Conservation (phyloP, 1,140 invertebrate genomes). For the Hypsibius dujardini region DNA sequence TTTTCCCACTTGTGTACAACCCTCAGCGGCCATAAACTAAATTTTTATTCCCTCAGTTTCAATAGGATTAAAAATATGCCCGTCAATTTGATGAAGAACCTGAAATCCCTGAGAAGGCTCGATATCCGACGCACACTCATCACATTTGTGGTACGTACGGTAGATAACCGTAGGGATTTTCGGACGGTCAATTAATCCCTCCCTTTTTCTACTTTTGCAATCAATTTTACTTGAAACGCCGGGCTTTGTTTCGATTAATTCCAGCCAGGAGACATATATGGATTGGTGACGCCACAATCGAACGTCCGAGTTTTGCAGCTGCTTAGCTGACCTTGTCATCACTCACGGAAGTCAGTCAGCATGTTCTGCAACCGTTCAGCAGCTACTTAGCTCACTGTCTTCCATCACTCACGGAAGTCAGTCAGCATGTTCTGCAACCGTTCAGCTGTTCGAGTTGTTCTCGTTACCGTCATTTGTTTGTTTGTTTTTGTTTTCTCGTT, state of each 20-base stretch:
- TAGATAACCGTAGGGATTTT: background rate
- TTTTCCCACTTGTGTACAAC: background rate
- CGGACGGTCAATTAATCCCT: background rate
- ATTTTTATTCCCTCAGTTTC: background rate
- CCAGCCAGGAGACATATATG: conserved; percentile 15
- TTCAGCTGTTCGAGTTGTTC: no score
- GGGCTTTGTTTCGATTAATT: background rate
- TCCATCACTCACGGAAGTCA: no score
- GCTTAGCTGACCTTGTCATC: background rate
- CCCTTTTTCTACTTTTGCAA: background rate
- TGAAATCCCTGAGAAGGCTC: conserved; percentile 2
- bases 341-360: background rate
- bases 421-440: no score
- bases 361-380: no score
- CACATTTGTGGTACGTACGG: conserved; percentile 7
- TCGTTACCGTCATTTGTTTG: no score
- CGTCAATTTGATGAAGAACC: conserved; percentile 12
- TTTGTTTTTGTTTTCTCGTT: no score
- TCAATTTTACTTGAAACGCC: background rate
- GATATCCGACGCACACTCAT: conserved; percentile 1
- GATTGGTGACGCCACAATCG: background rate
- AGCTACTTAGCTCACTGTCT: no score
- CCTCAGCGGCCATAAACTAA: background rate
- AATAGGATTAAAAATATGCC: conserved; percentile 12
- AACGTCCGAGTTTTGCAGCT: background rate